A percentile compares a stretch with the other conserved stretches of the same genome.
phyloP scores from a whole-genome alignment of 2,888 invertebrate species.

The Dorcus parallelipipedus region DNA sequence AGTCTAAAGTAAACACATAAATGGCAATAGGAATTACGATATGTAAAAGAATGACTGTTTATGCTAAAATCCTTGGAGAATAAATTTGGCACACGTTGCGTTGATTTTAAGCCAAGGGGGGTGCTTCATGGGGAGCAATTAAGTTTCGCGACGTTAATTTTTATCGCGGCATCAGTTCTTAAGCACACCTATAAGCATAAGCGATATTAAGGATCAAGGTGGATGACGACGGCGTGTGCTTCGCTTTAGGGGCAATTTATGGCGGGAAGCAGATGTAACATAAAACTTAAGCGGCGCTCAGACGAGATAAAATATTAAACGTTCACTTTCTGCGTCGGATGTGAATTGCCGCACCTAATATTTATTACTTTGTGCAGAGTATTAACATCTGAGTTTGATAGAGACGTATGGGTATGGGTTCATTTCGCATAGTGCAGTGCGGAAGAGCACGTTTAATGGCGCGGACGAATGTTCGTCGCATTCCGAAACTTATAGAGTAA shows the following conservation, averaged over 20 bases:
- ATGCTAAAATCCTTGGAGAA: too few species aligned
- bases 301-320: slow-evolving; percentile 31
- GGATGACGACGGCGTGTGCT: slow-evolving; percentile 27
- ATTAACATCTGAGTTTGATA: background rate
- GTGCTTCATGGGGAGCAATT: too few species aligned
- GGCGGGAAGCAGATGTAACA: slow-evolving; percentile 31
- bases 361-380: slow-evolving; percentile 12
- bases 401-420: background rate
- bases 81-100: too few species aligned
- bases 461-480: background rate
- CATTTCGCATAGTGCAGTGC: background rate
- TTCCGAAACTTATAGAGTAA: background rate
- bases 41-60: too few species aligned
- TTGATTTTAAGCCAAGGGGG: too few species aligned
- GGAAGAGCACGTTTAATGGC: background rate
- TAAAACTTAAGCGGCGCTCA: slow-evolving; percentile 28
- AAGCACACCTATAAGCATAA: too few species aligned
- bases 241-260: slow-evolving; percentile 32
- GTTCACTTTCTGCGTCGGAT: slow-evolving; percentile 27
- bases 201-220: slow-evolving; percentile 21
- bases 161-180: too few species aligned
- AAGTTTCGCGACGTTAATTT: too few species aligned
- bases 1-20: too few species aligned
- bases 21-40: too few species aligned
- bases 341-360: slow-evolving; percentile 19